Base-by-base conservation (phyloP, 53 echinoderm and acorn worm genomes). In the Temnopleurus reevesii region DNA sequence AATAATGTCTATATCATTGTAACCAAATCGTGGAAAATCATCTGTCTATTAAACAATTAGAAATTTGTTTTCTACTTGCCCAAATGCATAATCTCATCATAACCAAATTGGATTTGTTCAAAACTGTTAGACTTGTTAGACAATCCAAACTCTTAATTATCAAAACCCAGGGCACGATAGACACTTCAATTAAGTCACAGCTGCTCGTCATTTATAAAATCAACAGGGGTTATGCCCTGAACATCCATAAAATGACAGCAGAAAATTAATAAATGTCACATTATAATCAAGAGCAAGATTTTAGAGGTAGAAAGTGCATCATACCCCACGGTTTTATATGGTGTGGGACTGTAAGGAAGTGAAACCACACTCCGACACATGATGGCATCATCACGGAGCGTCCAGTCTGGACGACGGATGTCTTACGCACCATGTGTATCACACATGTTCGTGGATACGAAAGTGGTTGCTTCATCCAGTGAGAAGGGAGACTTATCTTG, bases 311-410 rank as follows among this genome's bases (percentile, higher is more conserved):
- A 79, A 79, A 79, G 79, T 79, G 29, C 79, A 79, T n/a, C 36
- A 47, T 79, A 79, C 55, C 83, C 54, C 55, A 83, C 55, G 30
- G 83, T 55, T 83, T 56, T 53, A 23, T 17, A 56, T 83, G 19
- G 83, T 83, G 54, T 56, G 83, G 83, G 83, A 83, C 83, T 55
- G 18, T 30, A 23, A 51, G 56, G 83, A 83, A 83, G 83, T 33
- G 17, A 8, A 36, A 83, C 83, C 83, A 83, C 83, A 83, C 28
- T 12, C 18, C 29, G 47, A 80, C 80, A 80, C 28, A 12, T 33
- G 24, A 4, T 4, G 46, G 77, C 49, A 46, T 49, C 47, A 46
- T 80, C 53, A 13, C 3, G 26, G 46, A 46, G 47, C 49, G 47
- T 77, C 47, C n/a, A 10, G 47, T 47, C 26, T 49, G 80, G 80